phyloP scores from a whole-genome alignment of 2,797 vertebrate genomes.

The Psittacula echo region DNA sequence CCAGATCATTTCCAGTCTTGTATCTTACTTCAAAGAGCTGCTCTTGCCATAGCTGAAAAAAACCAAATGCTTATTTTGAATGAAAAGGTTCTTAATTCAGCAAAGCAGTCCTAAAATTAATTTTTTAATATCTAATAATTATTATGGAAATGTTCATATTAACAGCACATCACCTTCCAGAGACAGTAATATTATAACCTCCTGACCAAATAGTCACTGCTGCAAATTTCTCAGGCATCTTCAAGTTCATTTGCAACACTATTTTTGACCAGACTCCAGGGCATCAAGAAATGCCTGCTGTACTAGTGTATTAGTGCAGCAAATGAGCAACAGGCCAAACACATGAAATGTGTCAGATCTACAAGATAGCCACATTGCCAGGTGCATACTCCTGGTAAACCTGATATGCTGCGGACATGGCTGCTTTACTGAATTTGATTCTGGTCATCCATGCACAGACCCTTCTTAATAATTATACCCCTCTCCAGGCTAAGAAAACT shows the following conservation, averaged over 20 bases:
- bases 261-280: not conserved
- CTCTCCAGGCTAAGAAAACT: not conserved
- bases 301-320: not conserved
- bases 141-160: not conserved
- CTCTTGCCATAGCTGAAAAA: not conserved
- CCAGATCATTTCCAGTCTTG: not conserved
- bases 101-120: not conserved
- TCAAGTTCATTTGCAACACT: not conserved
- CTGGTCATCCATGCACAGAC: not conserved
- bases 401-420: not conserved
- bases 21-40: not conserved
- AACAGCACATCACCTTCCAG: not conserved
- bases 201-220: not conserved
- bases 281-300: not conserved
- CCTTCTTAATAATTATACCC: not conserved
- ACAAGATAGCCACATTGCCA: fast-evolving
- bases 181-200: not conserved
- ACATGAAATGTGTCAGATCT: not conserved
- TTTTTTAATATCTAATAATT: not conserved
- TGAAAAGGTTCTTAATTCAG: not conserved
- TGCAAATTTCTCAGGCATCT: not conserved
- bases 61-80: not conserved
- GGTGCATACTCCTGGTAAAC: not conserved
- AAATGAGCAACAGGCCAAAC: not conserved
- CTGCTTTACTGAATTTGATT: not conserved